Conservation (phyloP, 2,113 vertebrate species). For the Amblyornis subalaris region DNA sequence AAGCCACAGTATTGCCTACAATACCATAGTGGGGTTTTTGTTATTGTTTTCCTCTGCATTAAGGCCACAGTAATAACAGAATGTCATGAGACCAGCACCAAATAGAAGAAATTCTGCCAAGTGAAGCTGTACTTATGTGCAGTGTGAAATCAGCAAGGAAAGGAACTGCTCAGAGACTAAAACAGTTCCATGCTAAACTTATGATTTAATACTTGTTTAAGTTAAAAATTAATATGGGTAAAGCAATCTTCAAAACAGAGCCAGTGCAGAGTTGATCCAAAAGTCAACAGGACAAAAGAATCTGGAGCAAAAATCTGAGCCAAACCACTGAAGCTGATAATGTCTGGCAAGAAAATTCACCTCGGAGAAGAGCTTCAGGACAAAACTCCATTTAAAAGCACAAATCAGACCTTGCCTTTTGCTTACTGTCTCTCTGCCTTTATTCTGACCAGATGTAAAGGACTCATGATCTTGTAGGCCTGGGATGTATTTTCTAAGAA, state of each 20-base stretch:
- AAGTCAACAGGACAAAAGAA: slow-evolving; percentile 65
- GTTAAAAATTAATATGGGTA: slow-evolving; percentile 62
- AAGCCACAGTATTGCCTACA: not conserved
- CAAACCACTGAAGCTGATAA: slow-evolving; percentile 50
- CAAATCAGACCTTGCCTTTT: not conserved
- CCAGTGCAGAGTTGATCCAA: slow-evolving; percentile 67
- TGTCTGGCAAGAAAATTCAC: slow-evolving; percentile 50
- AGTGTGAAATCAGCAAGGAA: slow-evolving; percentile 22
- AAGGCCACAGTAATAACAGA: slow-evolving; percentile 12
- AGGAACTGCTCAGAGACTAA: slow-evolving; percentile 29
- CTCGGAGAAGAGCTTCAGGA: slow-evolving; percentile 12
- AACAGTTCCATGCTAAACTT: slow-evolving; percentile 24
- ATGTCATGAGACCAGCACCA: not conserved
- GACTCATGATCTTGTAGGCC: not conserved
- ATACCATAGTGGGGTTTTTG: not conserved
- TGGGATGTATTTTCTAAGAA: not conserved
- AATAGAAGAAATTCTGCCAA: slow-evolving; percentile 8
- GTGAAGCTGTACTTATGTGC: not conserved
- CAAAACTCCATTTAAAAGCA: not conserved
- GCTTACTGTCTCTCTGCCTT: slow-evolving; percentile 26
- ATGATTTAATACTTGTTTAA: slow-evolving; percentile 55
- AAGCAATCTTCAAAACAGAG: slow-evolving; percentile 45
- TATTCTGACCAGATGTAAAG: slow-evolving; percentile 30
- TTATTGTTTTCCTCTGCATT: not conserved
- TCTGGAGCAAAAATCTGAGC: slow-evolving; percentile 53